Base-by-base conservation (phyloP, 2,797 vertebrate genomes). In the Notolabrus celidotus region DNA sequence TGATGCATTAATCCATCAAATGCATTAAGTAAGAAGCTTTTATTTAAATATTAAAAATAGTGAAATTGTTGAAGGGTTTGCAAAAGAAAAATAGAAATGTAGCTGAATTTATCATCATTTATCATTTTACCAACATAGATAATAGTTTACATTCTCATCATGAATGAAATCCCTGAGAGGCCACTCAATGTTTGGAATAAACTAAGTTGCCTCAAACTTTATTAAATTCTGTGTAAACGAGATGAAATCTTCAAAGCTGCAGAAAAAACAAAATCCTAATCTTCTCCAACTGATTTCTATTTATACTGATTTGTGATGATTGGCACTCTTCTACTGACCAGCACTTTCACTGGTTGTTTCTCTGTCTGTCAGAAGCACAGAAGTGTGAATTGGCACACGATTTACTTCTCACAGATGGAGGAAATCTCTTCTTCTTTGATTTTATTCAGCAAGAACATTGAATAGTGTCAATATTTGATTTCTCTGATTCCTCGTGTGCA, bases 281-380 rank as follows among this genome's bases (percentile, higher is more conserved):
- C 43, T 23, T 36, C 67, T 62, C 29, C 29, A 31, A 31, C 29
- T 31, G 29, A 31, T 4, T 31, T 31, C 29, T 31, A 31, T 31
- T 31, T 31, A 31, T 31, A 31, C 29, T 31, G 29, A 31, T 31
- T 31, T 4, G 29, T 69, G 57, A 74, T 77, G 77, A 84, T 50
- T 75, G 79, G 33, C 83, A 74, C 63, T 55, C 82, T 53, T 76
- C 63, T 80, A 31, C 81, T 79, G 70, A 58, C 72, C 57, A 33
- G 31, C 36, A 39, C 60, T 33, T 23, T 72, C 50, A 8, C 59
- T 56, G 42, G 47, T 29, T 74, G 70, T 71, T 71, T 67, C 55
- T 22, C 46, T 68, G 58, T 71, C 54, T 68, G 55, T 71, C 75
- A 51, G 63, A 4, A 22, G 63, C 55, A 19, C 15, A 74, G 58